These are phyloP conservation scores for Chaunax sp. DNA, from an alignment of 2,797 vertebrate genomes.

Conservation along the genomic window DNA sequence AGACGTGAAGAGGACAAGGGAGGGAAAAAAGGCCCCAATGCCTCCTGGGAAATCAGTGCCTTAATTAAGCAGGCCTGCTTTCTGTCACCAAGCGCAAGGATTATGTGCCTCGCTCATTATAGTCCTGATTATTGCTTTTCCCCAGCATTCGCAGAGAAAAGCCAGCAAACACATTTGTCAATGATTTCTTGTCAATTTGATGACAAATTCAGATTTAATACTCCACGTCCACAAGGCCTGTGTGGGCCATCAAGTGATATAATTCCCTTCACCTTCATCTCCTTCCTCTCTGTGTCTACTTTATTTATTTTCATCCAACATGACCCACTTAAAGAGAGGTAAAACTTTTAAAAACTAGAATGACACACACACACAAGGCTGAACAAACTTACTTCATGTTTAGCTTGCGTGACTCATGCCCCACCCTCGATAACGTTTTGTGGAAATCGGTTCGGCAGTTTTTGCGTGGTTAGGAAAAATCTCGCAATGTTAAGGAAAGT, in stretches of 20 bases:
- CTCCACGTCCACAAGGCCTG: slow-evolving; percentile 21
- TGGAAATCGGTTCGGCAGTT: too few species aligned
- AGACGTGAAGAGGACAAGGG: slow-evolving; percentile 41
- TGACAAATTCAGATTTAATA: slow-evolving; percentile 61
- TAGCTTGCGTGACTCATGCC: too few species aligned
- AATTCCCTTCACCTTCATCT: neutral
- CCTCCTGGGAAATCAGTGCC: slow-evolving; percentile 82
- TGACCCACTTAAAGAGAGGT: slow-evolving; percentile 26
- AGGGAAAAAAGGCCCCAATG: slow-evolving; percentile 46
- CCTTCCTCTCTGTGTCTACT: neutral
- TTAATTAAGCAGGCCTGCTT: slow-evolving; percentile 82
- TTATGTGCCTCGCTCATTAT: slow-evolving; percentile 75
- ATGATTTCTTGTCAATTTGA: slow-evolving; percentile 70
- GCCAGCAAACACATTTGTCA: slow-evolving; percentile 73
- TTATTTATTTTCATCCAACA: slow-evolving; percentile 6
- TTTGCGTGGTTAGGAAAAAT: too few species aligned
- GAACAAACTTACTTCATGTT: too few species aligned
- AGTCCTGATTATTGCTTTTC: slow-evolving; percentile 79
- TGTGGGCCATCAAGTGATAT: neutral
- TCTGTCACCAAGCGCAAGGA: slow-evolving; percentile 75
- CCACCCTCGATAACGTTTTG: too few species aligned
- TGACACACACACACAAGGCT: too few species aligned
- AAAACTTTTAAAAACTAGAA: slow-evolving; percentile 25
- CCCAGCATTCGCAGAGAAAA: slow-evolving; percentile 69
- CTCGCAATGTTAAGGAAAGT: too few species aligned